Conservation (phyloP, 2,113 vertebrate genomes). For the Cephalopterus ornatus region DNA sequence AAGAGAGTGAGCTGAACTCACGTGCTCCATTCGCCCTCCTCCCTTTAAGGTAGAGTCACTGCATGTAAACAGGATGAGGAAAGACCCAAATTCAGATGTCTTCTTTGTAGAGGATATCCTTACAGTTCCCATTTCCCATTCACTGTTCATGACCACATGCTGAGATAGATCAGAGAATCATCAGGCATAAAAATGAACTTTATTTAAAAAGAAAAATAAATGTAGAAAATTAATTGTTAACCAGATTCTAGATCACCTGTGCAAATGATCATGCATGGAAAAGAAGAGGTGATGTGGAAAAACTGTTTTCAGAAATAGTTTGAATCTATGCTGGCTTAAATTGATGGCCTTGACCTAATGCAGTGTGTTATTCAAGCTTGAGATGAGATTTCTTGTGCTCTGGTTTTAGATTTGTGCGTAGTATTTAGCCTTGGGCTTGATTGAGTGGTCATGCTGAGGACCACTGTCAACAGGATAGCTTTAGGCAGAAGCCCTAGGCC, state of each 20-base stretch:
- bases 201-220: background rate
- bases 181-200: background rate
- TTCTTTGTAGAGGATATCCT: background rate
- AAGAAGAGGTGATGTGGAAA: background rate
- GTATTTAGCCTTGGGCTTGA: background rate
- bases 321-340: background rate
- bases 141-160: background rate
- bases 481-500: background rate
- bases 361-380: background rate
- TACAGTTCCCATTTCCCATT: background rate
- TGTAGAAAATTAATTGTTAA: background rate
- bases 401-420: background rate
- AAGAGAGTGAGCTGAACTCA: background rate
- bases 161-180: background rate
- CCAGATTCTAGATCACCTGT: background rate
- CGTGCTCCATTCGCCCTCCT: background rate
- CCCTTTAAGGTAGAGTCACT: background rate
- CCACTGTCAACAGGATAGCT: background rate
- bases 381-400: background rate
- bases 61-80: background rate
- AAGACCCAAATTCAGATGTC: background rate
- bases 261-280: background rate
- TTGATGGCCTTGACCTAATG: background rate
- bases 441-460: background rate
- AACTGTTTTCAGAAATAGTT: background rate